Evolutionary conservation across 2,797 vertebrate genomes (phyloP), one percentile per base, ranked within the genome.

Genomic region (Pogonophryne albipinna): DNA sequence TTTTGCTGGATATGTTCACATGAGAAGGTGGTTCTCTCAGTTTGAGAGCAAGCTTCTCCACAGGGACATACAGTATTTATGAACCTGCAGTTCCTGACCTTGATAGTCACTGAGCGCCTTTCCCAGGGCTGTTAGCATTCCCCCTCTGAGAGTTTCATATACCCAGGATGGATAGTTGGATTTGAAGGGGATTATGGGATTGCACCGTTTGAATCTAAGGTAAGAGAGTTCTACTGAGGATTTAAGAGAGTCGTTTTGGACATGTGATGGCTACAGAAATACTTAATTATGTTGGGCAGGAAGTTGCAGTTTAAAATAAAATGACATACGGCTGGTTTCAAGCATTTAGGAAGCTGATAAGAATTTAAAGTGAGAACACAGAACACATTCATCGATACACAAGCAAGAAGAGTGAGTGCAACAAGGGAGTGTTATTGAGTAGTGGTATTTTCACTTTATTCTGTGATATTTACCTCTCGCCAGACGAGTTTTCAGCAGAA

Each of bases 151-250:
- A 55, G 47, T 58, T 83, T 85, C 47, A 78, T 78, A 67, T 59
- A 70, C 57, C 81, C 49, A 47, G 62, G 76, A 52, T 42, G 63
- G 76, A 84, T 66, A 62, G 64, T 67, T 68, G 78, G 85, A 81
- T 83, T 81, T 79, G 66, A 83, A 74, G 44, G 66, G 67, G 74
- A 85, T 87, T 81, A 76, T 73, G 66, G 58, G 72, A 78, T 78
- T 76, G 66, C 15, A 70, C 63, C 27, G 81, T 74, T 57, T 74
- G 59, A 77, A 72, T 85, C 58, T 55, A 57, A 71, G 52, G 66
- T 74, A 66, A 74, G 27, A 51, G 61, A 57, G 59, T 53, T 74
- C 63, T 70, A 16, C 56, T 4, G 20, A 38, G 17, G 12, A 46
- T 49, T 74, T 82, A 55, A 59, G 44, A 58, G 47, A 57, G 2